Conservation (phyloP, 2,797 vertebrate species). For the Psittacula echo region DNA sequence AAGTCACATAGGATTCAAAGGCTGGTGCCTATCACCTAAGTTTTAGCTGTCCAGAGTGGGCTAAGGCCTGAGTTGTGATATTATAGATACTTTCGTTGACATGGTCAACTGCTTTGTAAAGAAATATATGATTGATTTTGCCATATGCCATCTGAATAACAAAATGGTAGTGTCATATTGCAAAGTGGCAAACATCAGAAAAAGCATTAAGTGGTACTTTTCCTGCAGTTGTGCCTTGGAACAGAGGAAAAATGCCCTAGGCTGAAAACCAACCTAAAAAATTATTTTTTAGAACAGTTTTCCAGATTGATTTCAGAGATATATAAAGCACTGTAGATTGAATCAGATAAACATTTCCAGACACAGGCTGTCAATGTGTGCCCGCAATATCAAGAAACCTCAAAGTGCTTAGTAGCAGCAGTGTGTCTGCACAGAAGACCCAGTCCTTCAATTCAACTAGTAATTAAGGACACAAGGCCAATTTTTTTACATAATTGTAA, state of each 20-base stretch:
- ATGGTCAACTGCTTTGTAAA: neutral
- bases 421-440: neutral
- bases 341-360: neutral
- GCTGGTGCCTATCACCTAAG: neutral
- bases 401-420: neutral
- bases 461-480: neutral
- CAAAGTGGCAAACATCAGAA: neutral
- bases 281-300: neutral
- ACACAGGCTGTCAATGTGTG: neutral
- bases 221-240: neutral
- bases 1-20: neutral
- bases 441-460: neutral
- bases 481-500: neutral
- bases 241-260: neutral
- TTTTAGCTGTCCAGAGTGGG: neutral
- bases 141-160: neutral
- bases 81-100: neutral
- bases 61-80: neutral
- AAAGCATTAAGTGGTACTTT: neutral
- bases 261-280: neutral
- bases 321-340: neutral
- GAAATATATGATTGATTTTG: neutral
- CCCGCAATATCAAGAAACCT: neutral
- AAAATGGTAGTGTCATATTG: neutral
- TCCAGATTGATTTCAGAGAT: neutral